Conservation (phyloP, 2,113 vertebrate genomes). For the Steatornis caripensis region DNA sequence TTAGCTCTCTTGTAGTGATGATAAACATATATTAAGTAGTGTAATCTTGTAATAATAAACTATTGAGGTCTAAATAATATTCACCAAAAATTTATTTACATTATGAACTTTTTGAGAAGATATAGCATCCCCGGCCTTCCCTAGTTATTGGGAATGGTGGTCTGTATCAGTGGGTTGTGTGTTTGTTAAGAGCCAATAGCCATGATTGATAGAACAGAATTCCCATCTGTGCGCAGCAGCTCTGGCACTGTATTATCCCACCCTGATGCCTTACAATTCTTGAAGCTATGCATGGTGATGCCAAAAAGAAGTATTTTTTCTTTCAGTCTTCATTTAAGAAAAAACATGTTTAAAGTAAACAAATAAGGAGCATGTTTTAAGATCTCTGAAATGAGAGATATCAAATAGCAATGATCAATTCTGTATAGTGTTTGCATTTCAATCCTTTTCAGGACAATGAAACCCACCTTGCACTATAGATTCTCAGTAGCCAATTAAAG, state of each 20-base stretch:
- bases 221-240: neutral
- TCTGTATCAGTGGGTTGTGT: neutral
- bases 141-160: neutral
- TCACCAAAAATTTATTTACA: neutral
- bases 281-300: neutral
- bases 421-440: neutral
- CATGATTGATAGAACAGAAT: neutral
- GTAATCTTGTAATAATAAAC: neutral
- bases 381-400: neutral
- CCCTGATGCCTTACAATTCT: neutral
- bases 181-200: neutral
- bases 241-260: neutral
- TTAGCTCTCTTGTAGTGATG: neutral
- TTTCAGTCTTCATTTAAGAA: neutral
- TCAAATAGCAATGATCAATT: neutral
- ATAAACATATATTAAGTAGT: neutral
- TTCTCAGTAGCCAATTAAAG: neutral
- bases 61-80: neutral
- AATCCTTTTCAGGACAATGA: neutral
- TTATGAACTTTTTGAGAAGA: neutral
- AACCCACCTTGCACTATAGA: neutral
- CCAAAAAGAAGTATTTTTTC: neutral
- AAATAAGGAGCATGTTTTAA: neutral
- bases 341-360: neutral
- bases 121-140: neutral